Evolutionary conservation across 1,140 invertebrate species (phyloP), one percentile per base, ranked within the genome.

Genomic region (Macrosteles quadrilineatus): DNA sequence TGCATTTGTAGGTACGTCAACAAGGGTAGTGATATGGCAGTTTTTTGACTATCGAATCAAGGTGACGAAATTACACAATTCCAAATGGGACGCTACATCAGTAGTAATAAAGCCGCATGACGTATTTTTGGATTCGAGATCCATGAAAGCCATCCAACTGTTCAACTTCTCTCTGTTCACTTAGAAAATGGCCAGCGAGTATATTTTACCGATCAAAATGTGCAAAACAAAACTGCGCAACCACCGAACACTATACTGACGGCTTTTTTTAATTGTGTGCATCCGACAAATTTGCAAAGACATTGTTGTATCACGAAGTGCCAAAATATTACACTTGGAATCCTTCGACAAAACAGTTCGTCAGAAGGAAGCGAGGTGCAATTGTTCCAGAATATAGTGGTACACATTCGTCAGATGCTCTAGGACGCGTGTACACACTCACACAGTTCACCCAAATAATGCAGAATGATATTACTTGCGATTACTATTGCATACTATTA

Each of bases 11-110:
- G 73, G 43, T 64, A 21, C n/a, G 36, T 69, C 11, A 69, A 69
- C 19, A 69, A 69, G 77, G 77, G 77, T 19, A 79, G 74, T 69
- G 79, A 81, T 74, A 75, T 77, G 77, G 79, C 79, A 32, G 73
- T 77, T 19, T 78, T 80, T n/a, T n/a, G n/a, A n/a, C n/a, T n/a
- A n/a, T n/a, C n/a, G n/a, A n/a, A n/a, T n/a, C n/a, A n/a, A n/a
- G n/a, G n/a, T n/a, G n/a, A n/a, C n/a, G n/a, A n/a, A 40, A 40
- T 40, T 40, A 17, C 6, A 40, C 36, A 6, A 40, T 9, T 40
- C 6, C 36, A 40, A 40, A 40, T 40, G 36, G 36, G 6, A 17
- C 6, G 17, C 6, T 40, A 40, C n/a, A n/a, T n/a, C n/a, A n/a
- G n/a, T n/a, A n/a, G n/a, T 40, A 40, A 40, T 17, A 40, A 9